These are phyloP conservation scores for Aleiodes leptofemur DNA, from an alignment of 2,888 invertebrate species.

Conservation along the genomic window DNA sequence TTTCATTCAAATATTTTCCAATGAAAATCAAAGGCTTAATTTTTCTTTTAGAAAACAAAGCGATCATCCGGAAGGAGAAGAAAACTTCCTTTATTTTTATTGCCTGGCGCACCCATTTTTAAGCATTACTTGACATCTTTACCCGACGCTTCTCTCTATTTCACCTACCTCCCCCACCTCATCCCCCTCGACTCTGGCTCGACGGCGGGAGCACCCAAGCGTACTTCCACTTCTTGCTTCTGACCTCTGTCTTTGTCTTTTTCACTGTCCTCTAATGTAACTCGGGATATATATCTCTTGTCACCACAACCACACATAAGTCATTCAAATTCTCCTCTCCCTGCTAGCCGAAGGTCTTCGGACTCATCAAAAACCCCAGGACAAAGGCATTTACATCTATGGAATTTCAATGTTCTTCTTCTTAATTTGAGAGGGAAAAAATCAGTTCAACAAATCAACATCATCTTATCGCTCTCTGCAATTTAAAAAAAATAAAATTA, in stretches of 20 bases:
- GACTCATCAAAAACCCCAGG: constrained; percentile 17
- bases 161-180: constrained; percentile 24
- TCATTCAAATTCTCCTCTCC: constrained; percentile 35
- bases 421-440: not conserved
- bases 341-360: constrained; percentile 1
- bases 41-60: too few relatives aligned
- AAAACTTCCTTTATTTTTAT: constrained; percentile 20
- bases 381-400: constrained; percentile 23
- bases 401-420: constrained; percentile 22
- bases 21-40: not conserved
- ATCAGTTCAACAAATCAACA: not conserved
- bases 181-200: constrained; percentile 52
- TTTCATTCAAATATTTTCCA: not conserved
- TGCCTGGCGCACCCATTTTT: constrained; percentile 47
- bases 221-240: constrained; percentile 73
- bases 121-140: constrained; percentile 43
- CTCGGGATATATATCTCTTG: constrained; percentile 42
- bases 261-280: constrained; percentile 34
- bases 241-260: constrained; percentile 63
- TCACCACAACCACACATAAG: constrained; percentile 24
- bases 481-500: too few relatives aligned
- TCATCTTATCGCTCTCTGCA: too few relatives aligned
- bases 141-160: constrained; percentile 31
- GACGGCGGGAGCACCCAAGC: constrained; percentile 70
- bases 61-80: too few relatives aligned